Conservation (phyloP, 1,140 invertebrate species). For the Aethina tumida region DNA sequence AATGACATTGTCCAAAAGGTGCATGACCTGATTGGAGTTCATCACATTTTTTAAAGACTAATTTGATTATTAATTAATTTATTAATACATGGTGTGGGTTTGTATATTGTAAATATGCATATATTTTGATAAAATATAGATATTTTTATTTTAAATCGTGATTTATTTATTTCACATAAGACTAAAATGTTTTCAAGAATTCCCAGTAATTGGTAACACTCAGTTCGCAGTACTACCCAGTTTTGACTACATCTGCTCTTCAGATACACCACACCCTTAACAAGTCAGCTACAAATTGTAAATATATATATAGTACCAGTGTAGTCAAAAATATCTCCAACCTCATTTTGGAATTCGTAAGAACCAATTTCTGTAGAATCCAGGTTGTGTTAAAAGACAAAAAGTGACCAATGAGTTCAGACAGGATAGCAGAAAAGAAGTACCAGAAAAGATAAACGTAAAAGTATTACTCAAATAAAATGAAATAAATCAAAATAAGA, state of each 20-base stretch:
- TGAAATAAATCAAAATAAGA: not conserved
- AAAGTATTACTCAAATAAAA: slow-evolving; percentile 2
- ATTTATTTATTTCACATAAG: too few relatives aligned
- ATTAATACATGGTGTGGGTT: too few relatives aligned
- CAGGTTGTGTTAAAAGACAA: slow-evolving; percentile 2
- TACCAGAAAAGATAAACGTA: slow-evolving; percentile 5
- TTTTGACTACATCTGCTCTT: not conserved
- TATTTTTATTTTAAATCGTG: too few relatives aligned
- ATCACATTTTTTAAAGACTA: too few relatives aligned
- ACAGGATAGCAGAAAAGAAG: slow-evolving; percentile 7
- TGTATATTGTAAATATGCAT: too few relatives aligned
- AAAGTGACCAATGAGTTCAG: not conserved
- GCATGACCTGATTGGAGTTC: too few relatives aligned
- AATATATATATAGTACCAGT: slow-evolving; percentile 9
- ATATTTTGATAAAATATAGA: too few relatives aligned
- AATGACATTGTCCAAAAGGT: too few relatives aligned
- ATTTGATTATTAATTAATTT: too few relatives aligned
- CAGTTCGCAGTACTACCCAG: slow-evolving; percentile 2
- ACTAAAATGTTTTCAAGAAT: too few relatives aligned
- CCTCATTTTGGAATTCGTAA: too few relatives aligned
- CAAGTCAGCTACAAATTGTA: slow-evolving; percentile 9
- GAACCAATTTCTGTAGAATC: slow-evolving; percentile 6
- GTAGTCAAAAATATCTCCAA: too few relatives aligned
- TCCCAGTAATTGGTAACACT: slow-evolving; percentile 4
- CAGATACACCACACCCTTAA: slow-evolving; percentile 8